Base-by-base conservation (phyloP, 2,113 vertebrate genomes). In the Apodemus sylvaticus region DNA sequence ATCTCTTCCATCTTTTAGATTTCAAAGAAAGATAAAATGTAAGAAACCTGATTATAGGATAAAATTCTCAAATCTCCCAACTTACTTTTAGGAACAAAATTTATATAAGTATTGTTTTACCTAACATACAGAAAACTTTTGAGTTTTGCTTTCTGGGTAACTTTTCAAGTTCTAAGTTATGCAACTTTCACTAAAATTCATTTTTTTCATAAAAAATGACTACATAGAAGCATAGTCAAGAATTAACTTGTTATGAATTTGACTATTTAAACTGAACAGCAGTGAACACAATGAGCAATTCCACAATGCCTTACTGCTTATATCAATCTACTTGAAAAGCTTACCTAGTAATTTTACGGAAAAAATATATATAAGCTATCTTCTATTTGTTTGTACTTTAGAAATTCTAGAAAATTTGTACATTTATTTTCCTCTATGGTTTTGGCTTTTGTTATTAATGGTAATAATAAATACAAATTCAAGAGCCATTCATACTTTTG, bases 61-160 rank as follows among this genome's bases (percentile, higher is more conserved):
- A 86, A 87, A 11, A 36, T 5, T n/a, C 45, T 31, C 34, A 82
- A 90, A 78, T 4, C 39, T 89, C 55, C 55, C 31, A 60, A 66
- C n/a, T 12, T 77, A 78, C 36, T 94, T 92, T 87, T 88, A 90
- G 36, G 19, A 24, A 73, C 8, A 89, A 87, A 22, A 79, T 62
- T 39, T 66, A 83, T 70, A 60, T 7, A 94, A 66, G 17, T 48
- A 92, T 39, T 85, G 11, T 19, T 79, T 87, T 79, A 73, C 45
- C 7, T 73, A 45, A 45, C 94, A 60, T 60, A 85, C 22, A 62
- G 45, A 91, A 74, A 96, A 93, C 58, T 73, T 94, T 64, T 78
- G 39, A 92, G n/a, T 92, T 90, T 83, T 90, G n/a, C 55, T 73
- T 87, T 90, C 36, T 91, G 22, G 70, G 20, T 90, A 96, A 95